Conservation (phyloP, 2,888 invertebrate species). For the Argynnis bischoffii region DNA sequence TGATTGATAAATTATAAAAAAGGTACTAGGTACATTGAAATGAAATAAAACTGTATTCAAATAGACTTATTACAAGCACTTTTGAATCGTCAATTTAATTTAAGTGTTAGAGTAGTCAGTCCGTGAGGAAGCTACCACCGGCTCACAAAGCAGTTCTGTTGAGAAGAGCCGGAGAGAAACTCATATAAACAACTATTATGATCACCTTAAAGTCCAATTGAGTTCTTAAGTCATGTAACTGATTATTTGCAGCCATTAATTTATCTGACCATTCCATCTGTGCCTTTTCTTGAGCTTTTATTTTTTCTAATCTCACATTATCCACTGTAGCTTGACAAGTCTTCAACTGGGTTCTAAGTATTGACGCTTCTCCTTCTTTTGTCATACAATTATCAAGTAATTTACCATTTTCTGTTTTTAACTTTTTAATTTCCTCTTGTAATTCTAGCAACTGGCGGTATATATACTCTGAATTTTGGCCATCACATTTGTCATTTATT, state of each 20-base stretch:
- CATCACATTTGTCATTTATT: conserved; percentile 62
- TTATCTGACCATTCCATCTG: conserved; percentile 80
- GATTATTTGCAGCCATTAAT: conserved; percentile 60
- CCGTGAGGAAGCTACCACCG: no score
- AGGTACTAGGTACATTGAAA: not conserved
- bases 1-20: not conserved
- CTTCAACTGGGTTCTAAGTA: conserved; percentile 79
- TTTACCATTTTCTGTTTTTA: conserved; percentile 73
- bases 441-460: conserved; percentile 63
- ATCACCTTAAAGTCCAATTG: conserved; percentile 82
- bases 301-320: conserved; percentile 68
- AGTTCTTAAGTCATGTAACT: conserved; percentile 71
- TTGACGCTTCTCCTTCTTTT: conserved; percentile 82
- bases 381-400: conserved; percentile 76
- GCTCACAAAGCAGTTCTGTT: no score
- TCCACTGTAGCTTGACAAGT: conserved; percentile 70
- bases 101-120: no score
- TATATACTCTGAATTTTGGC: conserved; percentile 58
- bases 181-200: not conserved
- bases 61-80: no score
- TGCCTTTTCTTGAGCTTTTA: conserved; percentile 70
- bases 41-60: no score
- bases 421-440: conserved; percentile 69
- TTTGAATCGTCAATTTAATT: no score
- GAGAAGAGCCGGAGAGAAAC: no score